Evolutionary conservation across 2,113 vertebrate genomes (phyloP).

Genomic region (Carettochelys insculpta): DNA sequence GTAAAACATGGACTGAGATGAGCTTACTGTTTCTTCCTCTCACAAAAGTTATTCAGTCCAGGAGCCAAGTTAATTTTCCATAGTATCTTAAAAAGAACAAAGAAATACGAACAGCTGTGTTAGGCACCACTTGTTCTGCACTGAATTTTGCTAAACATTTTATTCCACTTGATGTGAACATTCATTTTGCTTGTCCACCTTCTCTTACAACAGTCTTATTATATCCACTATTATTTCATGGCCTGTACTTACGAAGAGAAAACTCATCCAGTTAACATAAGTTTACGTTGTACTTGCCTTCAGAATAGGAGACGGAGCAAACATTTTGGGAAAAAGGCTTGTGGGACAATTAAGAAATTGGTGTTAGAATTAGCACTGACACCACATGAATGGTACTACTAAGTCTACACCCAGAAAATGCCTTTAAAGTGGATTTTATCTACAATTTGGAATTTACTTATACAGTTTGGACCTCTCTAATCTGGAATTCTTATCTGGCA

Average conservation of each 20-base stretch:
- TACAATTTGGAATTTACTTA: background rate
- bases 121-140: background rate
- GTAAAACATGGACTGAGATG: background rate
- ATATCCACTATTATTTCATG: background rate
- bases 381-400: background rate
- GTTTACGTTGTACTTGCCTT: background rate
- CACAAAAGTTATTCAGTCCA: background rate
- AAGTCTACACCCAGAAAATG: background rate
- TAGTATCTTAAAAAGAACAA: background rate
- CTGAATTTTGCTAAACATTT: background rate
- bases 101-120: background rate
- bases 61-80: background rate
- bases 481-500: no score
- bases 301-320: background rate
- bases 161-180: rapidly evolving
- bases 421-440: background rate
- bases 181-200: background rate
- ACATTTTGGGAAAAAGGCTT: background rate
- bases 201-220: background rate
- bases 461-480: no score
- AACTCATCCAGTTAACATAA: no score
- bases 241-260: no score
- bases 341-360: background rate
- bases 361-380: background rate
- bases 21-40: background rate